Evolutionary conservation across 2,113 vertebrate genomes (phyloP).

Genomic region (Forbesichthys agassizii): DNA sequence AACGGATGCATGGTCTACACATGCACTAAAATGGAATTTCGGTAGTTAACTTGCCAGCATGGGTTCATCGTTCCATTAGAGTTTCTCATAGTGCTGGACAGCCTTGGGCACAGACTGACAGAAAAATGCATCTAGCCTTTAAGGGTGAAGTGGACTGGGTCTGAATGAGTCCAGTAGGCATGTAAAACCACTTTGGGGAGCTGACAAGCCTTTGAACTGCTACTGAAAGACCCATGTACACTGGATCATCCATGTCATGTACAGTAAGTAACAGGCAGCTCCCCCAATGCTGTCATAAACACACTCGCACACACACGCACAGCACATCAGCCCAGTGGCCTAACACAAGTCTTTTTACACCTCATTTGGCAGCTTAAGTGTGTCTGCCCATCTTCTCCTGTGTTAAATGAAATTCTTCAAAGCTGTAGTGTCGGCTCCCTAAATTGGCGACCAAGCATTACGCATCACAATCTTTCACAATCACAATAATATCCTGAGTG

Average conservation of each 20-base stretch:
- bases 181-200: constrained; percentile 22
- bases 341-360: too few species aligned
- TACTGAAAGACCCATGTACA: neutral
- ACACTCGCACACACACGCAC: neutral
- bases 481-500: neutral
- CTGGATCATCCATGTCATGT: neutral
- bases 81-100: constrained; percentile 5
- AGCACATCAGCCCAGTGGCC: too few species aligned
- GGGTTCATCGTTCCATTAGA: too few species aligned
- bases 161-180: constrained; percentile 50
- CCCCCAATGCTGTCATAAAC: neutral
- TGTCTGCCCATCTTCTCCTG: neutral
- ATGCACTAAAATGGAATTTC: too few species aligned
- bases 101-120: constrained; percentile 28
- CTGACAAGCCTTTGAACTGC: neutral
- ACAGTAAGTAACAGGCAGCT: neutral
- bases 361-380: constrained; percentile 1
- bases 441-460: neutral
- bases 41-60: too few species aligned
- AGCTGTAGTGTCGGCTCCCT: neutral
- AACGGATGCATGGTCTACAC: too few species aligned
- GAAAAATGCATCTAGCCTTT: constrained; percentile 28
- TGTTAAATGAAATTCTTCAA: constrained; percentile 3
- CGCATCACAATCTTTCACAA: neutral
- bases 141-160: constrained; percentile 19